These are phyloP conservation scores for Eidolon dupreanum DNA, from an alignment of 2,797 vertebrate genomes.

Conservation along the genomic window DNA sequence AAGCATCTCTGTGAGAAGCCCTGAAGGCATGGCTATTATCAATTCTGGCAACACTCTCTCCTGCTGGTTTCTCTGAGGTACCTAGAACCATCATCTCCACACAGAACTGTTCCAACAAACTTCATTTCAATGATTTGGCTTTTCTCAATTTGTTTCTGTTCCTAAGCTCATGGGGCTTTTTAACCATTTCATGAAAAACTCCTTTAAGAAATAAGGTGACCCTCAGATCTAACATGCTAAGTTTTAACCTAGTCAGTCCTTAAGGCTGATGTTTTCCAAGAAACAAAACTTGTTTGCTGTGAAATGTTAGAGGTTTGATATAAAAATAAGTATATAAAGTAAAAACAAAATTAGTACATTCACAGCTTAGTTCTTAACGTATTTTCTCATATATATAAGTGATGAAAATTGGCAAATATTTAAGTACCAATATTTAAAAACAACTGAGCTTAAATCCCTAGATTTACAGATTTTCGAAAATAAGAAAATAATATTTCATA, in stretches of 20 bases:
- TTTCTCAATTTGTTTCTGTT: not conserved
- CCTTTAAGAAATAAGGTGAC: not conserved
- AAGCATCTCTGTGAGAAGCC: not conserved
- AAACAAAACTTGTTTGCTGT: not conserved
- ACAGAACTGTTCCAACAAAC: not conserved
- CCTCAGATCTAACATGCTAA: not conserved
- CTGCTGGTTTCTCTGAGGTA: not conserved
- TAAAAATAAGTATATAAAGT: not conserved
- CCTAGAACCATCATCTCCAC: not conserved
- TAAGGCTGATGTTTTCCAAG: not conserved
- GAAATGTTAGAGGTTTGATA: not conserved
- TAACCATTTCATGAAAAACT: not conserved
- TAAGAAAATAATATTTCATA: not conserved
- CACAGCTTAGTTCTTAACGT: not conserved
- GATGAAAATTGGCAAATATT: not conserved
- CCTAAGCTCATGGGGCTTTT: not conserved
- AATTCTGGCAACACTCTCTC: not conserved
- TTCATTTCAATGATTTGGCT: not conserved
- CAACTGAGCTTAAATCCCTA: not conserved
- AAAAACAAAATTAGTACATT: not conserved
- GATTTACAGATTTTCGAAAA: not conserved
- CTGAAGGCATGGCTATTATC: not conserved
- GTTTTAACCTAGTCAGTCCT: not conserved
- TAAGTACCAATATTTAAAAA: not conserved
- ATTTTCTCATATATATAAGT: not conserved